Conservation (phyloP, 1,140 invertebrate genomes). For the Ceratosolen fusciceps region DNA sequence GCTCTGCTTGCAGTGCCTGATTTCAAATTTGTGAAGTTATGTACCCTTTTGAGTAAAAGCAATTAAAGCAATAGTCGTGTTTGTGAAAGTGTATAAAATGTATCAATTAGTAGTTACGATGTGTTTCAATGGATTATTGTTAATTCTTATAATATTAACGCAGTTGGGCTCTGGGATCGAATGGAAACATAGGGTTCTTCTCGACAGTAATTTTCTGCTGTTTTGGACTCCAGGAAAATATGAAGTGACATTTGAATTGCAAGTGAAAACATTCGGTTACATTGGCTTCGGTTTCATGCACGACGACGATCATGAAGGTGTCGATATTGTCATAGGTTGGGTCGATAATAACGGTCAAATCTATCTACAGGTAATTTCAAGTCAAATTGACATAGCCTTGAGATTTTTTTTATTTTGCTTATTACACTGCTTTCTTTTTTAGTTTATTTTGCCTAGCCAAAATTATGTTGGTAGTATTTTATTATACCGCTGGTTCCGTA, state of each 20-base stretch:
- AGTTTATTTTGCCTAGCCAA: too few relatives aligned
- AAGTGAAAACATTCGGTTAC: slow-evolving; percentile 85
- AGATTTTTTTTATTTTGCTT: not conserved
- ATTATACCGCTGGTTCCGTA: too few relatives aligned
- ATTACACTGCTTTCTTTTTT: not conserved
- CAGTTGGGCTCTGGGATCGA: slow-evolving; percentile 58
- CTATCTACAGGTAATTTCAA: slow-evolving; percentile 76
- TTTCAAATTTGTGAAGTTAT: too few relatives aligned
- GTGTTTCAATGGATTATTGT: slow-evolving; percentile 65
- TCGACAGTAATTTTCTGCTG: slow-evolving; percentile 71
- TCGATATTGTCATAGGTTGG: slow-evolving; percentile 83
- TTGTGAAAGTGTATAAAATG: too few relatives aligned
- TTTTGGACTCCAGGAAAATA: slow-evolving; percentile 72
- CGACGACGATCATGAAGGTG: slow-evolving; percentile 78
- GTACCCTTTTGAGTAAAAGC: too few relatives aligned
- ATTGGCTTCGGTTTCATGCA: slow-evolving; percentile 86
- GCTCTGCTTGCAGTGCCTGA: too few relatives aligned
- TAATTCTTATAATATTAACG: slow-evolving; percentile 54
- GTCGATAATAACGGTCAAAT: slow-evolving; percentile 78
- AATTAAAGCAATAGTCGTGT: too few relatives aligned
- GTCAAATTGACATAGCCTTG: not conserved
- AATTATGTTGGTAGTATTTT: too few relatives aligned
- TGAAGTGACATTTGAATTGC: slow-evolving; percentile 84
- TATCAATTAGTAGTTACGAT: slow-evolving; percentile 60
- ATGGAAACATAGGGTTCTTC: slow-evolving; percentile 69